Evolutionary conservation across 53 echinoderm and acorn worm species (phyloP), one percentile per base, ranked within the genome.

Genomic region (Zoroaster sp.): DNA sequence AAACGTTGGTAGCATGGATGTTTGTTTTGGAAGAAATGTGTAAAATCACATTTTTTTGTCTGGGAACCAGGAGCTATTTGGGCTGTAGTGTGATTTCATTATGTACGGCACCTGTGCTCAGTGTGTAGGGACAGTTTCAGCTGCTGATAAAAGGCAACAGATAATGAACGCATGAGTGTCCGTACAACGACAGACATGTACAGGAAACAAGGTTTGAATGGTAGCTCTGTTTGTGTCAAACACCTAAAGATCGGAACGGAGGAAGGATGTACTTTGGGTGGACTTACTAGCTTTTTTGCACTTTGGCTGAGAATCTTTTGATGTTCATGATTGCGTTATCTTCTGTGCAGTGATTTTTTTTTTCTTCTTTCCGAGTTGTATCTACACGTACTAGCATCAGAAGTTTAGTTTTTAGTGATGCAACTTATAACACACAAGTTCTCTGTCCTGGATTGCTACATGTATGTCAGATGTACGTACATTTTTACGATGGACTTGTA

Each of bases 111-210:
- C 68, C 82, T 82, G 82, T 66, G 66, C 25, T 25, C 43, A 20
- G 42, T 66, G 42, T 44, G 34, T 30, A 66, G 14, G 15, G 82
- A 67, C 38, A 31, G 41, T 67, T 40, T 67, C 82, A 82, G 66
- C 82, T 82, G 82, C 42, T 40, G 20, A 20, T 23, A 54, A 38
- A 14, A 45, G 17, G 68, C 18, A 82, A 41, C 37, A 31, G 68
- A 8, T 82, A 82, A 82, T 82, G 82, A 82, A 82, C 66, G 68
- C 43, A 82, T 82, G 65, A 82, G 82, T 67, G 67, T 41, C 39
- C 32, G 7, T 66, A 66, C 40, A 31, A 43, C 21, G 32, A 67
- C 17, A 66, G 66, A 82, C 68, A 67, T 40, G 66, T 17, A 30
- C 82, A 82, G 82, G 82, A 82, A 82, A 82, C 66, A 35, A 40